Percentiles rank a stretch among this genome's conserved stretches.
phyloP scores from a whole-genome alignment of 1,140 invertebrate species.

The Drosophila azteca region DNA sequence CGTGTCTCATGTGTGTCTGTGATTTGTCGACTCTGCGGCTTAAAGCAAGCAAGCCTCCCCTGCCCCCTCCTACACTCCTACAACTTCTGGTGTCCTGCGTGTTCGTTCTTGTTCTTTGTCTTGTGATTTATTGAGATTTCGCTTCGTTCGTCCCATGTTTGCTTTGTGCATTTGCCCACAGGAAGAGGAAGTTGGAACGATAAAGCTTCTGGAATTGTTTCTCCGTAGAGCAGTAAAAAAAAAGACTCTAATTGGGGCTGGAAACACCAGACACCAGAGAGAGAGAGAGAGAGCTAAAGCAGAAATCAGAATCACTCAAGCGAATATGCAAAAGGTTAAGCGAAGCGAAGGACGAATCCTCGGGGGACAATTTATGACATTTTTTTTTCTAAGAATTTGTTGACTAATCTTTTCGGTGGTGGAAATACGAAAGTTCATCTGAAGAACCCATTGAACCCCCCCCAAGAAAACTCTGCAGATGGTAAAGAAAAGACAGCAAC shows the following conservation, averaged over 20 bases:
- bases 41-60: slow-evolving; percentile 13
- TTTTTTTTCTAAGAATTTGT: not conserved
- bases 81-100: slow-evolving; percentile 21
- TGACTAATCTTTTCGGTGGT: too few relatives aligned
- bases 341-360: slow-evolving; percentile 1
- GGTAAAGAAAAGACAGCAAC: too few relatives aligned
- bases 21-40: slow-evolving; percentile 51
- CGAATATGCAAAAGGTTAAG: slow-evolving; percentile 35
- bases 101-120: slow-evolving; percentile 19
- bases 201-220: slow-evolving; percentile 57
- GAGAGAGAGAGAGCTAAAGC: not conserved
- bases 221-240: slow-evolving; percentile 5
- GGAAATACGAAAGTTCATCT: too few relatives aligned
- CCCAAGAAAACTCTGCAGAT: too few relatives aligned
- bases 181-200: slow-evolving; percentile 65
- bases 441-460: too few relatives aligned
- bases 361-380: slow-evolving; percentile 7
- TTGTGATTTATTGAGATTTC: slow-evolving; percentile 63
- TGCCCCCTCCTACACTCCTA: not conserved
- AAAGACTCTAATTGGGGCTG: slow-evolving; percentile 49
- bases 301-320: slow-evolving; percentile 30
- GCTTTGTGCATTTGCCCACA: slow-evolving; percentile 30
- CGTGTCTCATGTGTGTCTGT: slow-evolving; percentile 18
- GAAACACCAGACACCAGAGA: too few relatives aligned
- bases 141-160: slow-evolving; percentile 47